Evolutionary conservation across 2,113 vertebrate genomes (phyloP), one percentile per base, ranked within the genome.

Genomic region (Ailurus styani): DNA sequence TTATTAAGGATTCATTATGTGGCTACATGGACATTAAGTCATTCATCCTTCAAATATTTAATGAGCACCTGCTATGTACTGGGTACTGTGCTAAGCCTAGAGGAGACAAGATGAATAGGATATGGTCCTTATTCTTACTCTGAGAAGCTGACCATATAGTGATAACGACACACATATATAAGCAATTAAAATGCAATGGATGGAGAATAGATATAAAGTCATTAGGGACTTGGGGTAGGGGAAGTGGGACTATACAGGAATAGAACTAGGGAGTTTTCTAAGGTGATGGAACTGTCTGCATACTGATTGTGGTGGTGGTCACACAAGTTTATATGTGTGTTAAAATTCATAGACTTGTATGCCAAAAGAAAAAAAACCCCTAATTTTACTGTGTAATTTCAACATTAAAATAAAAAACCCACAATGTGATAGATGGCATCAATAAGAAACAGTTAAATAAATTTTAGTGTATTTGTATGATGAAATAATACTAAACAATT

Each of bases 1-100:
- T 93, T 86, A 93, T 34, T 25, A 95, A 87, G 50, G 7, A 89
- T 88, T 91, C 21, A 72, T 82, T 85, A 79, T 62, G 52, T 94
- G 72, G 85, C 6, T 73, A 78, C 18, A 85, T 54, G 87, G 27
- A 87, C 21, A 94, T 64, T 45, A 42, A 66, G n/a, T 57, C 34
- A 83, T 27, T 82, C 62, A 81, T 78, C 20, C 34, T 93, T 98
- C 68, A 87, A 75, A 88, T 50, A 85, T 34, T 90, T 87, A 94
- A 96, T 42, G 37, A 85, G 60, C 7, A 92, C 34, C 73, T 87
- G 60, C 14, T 93, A 40, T 50, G 34, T 78, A 78, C 57, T 8
- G 37, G n/a, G 90, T 86, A 81, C 31, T 77, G 45, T 66, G n/a
- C 70, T 79, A 64, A 90, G 50, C 45, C 25, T 72, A 17, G 54